Evolutionary conservation across 2,797 vertebrate genomes (phyloP).

Genomic region (Myoxocephalus aenaeus): DNA sequence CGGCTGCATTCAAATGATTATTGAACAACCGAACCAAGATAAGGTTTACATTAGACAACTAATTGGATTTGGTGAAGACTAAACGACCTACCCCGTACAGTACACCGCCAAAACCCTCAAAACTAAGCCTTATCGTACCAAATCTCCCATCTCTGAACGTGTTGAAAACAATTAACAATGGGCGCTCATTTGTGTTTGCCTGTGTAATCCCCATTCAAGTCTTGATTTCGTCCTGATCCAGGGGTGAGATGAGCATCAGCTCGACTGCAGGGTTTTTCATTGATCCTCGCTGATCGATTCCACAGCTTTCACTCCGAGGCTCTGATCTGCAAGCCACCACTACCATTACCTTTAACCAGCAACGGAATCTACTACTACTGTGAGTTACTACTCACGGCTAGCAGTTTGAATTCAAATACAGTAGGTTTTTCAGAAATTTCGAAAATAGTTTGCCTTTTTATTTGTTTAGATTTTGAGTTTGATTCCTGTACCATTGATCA

Average conservation of each 20-base stretch:
- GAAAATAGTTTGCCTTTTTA: neutral
- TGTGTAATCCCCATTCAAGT: conserved; percentile 16
- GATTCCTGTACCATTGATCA: neutral
- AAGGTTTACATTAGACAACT: neutral
- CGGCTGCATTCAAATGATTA: neutral
- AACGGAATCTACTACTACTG: neutral
- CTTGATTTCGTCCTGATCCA: conserved; percentile 43
- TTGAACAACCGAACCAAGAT: neutral
- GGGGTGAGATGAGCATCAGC: conserved; percentile 45
- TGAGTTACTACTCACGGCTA: neutral
- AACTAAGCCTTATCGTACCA: conserved; percentile 1
- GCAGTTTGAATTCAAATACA: neutral
- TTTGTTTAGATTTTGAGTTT: conserved; percentile 1
- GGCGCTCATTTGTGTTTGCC: conserved; percentile 37
- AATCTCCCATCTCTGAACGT: neutral
- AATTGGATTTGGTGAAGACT: neutral
- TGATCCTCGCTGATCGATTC: conserved; percentile 52
- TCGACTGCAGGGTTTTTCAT: conserved; percentile 37
- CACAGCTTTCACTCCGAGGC: conserved; percentile 32
- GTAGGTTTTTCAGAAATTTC: neutral
- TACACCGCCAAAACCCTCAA: neutral
- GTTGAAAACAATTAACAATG: conserved; percentile 42
- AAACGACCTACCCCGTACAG: neutral
- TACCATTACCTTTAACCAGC: conserved; percentile 4
- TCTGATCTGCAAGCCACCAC: conserved; percentile 22